These are phyloP conservation scores for Thereva unica DNA, from an alignment of 2,888 invertebrate genomes.

Conservation along the genomic window DNA sequence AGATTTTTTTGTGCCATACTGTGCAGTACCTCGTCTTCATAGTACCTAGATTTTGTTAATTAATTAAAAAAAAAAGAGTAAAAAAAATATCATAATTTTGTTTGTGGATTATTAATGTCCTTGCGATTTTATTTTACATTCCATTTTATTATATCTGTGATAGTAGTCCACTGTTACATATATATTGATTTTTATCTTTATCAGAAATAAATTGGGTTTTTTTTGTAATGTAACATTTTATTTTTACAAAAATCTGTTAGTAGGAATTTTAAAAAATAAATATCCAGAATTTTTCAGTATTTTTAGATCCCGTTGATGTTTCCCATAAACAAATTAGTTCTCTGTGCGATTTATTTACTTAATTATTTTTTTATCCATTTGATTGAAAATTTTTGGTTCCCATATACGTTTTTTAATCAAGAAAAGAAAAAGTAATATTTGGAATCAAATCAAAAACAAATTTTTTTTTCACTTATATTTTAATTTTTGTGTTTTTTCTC, in stretches of 20 bases:
- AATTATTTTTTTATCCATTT: neutral
- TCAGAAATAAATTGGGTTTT: neutral
- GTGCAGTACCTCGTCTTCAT: conserved; percentile 58
- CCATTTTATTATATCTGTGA: neutral
- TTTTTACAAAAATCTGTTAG: conserved; percentile 4
- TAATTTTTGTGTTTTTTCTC: neutral
- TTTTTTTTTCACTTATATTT: no score
- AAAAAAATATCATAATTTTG: neutral
- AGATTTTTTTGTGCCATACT: conserved; percentile 54
- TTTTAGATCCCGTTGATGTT: conserved; percentile 40
- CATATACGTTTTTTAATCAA: no score
- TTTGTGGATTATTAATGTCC: neutral
- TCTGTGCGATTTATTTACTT: neutral
- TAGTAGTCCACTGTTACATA: conserved; percentile 5
- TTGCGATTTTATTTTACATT: no score
- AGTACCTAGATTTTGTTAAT: neutral
- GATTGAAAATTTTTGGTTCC: neutral
- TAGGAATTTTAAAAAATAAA: conserved; percentile 4
- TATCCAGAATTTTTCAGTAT: conserved; percentile 28
- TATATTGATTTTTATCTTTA: neutral
- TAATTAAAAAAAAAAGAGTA: neutral
- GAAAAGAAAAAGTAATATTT: no score
- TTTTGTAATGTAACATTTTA: neutral
- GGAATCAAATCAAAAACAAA: no score
- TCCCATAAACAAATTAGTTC: conserved; percentile 18